Conservation (phyloP, 1,140 invertebrate genomes). For the Yoshiicerus persimilis region DNA sequence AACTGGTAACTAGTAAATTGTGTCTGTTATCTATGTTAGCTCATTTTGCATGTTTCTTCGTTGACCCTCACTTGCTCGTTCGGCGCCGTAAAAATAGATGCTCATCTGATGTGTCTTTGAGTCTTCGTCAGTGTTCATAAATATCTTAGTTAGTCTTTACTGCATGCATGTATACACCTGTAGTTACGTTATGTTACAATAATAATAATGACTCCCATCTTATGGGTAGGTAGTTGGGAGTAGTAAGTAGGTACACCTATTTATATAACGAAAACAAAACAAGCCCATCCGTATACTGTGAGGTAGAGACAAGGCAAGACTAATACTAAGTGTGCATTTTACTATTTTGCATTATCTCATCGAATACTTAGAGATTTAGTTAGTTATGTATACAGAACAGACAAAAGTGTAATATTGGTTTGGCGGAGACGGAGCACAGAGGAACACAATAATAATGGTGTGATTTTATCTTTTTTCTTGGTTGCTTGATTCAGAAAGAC, state of each 20-base stretch:
- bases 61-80: neutral
- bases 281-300: too few species aligned
- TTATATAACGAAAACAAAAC: neutral
- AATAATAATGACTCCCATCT: too few species aligned
- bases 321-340: too few species aligned
- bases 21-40: neutral
- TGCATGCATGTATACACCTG: neutral
- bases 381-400: neutral
- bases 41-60: neutral
- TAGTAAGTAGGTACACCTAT: neutral
- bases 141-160: too few species aligned
- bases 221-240: neutral
- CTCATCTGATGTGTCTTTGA: neutral
- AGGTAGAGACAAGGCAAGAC: neutral
- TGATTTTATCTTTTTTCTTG: constrained; percentile 11
- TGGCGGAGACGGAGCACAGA: neutral
- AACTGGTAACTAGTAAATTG: neutral
- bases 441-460: neutral
- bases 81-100: neutral
- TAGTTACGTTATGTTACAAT: neutral
- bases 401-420: neutral
- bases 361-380: neutral
- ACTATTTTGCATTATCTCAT: neutral
- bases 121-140: neutral
- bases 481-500: neutral